Evolutionary conservation across 2,797 vertebrate genomes (phyloP).

Genomic region (Macroramphosus scolopax): DNA sequence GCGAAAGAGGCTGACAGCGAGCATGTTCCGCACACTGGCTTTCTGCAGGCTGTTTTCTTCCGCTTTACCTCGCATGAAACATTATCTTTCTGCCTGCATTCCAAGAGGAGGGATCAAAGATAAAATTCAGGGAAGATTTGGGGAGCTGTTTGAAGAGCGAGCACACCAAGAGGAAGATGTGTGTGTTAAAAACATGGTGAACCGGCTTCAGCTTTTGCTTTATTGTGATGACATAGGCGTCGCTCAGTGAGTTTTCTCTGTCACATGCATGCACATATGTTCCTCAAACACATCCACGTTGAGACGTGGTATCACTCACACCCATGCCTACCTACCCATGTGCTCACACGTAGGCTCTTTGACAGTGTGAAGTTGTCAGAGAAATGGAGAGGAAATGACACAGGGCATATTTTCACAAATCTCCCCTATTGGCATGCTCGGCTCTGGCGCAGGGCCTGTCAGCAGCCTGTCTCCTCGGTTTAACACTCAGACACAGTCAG

Average conservation of each 20-base stretch:
- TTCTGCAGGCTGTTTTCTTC: conserved; percentile 73
- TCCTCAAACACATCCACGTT: conserved; percentile 39
- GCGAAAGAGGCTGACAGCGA: conserved; percentile 72
- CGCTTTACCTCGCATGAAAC: conserved; percentile 67
- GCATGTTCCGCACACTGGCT: conserved; percentile 67
- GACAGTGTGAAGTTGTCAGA: conserved; percentile 72
- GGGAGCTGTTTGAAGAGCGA: conserved; percentile 55
- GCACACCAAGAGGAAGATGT: conserved; percentile 33
- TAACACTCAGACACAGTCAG: conserved; percentile 68
- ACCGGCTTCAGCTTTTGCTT: conserved; percentile 43
- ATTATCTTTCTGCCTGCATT: conserved; percentile 68
- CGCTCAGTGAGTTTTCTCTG: conserved; percentile 26
- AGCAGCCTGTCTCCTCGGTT: conserved; percentile 77
- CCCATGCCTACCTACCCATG: conserved; percentile 38
- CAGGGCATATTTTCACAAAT: conserved; percentile 78
- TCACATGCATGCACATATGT: conserved; percentile 19
- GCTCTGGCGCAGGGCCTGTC: conserved; percentile 73
- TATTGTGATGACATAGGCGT: conserved; percentile 44
- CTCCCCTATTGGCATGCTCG: conserved; percentile 70
- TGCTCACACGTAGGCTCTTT: conserved; percentile 49
- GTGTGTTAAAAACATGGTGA: conserved; percentile 38
- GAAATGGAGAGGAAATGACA: conserved; percentile 76
- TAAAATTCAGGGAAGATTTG: conserved; percentile 59
- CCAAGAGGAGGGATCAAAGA: conserved; percentile 70
- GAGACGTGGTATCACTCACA: conserved; percentile 42